phyloP scores from a whole-genome alignment of 2,888 invertebrate genomes.

The Apeira syringaria region DNA sequence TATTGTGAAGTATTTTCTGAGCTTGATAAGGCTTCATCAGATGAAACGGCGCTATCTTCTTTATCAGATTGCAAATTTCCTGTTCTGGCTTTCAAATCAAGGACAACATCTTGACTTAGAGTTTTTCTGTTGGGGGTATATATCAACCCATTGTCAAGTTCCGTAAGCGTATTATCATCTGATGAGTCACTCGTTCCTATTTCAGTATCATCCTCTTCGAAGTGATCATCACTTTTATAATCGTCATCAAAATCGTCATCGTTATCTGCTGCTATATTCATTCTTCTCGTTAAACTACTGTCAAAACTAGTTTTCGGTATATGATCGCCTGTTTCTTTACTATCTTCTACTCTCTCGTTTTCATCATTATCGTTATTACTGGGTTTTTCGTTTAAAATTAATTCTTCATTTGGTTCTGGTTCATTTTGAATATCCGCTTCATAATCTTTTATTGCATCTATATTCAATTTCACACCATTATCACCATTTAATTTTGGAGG shows the following conservation, averaged over 20 bases:
- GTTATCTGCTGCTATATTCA: not conserved
- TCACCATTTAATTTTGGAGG: not conserved
- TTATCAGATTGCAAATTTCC: conserved; percentile 1
- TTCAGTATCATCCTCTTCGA: not conserved
- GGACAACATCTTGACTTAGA: conserved; percentile 3
- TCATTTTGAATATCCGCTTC: not conserved
- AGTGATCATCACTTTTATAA: conserved; percentile 1
- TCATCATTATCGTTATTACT: not conserved
- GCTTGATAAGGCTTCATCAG: not conserved
- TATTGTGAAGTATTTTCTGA: not conserved
- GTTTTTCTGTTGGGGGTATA: not conserved
- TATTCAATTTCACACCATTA: not conserved
- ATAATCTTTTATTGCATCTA: not conserved
- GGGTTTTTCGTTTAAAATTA: not conserved
- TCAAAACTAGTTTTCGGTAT: not conserved
- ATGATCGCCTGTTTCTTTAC: not conserved
- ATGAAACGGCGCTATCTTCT: not conserved
- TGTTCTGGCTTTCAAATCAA: conserved; percentile 15
- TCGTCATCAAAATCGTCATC: not conserved
- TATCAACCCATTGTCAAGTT: not conserved
- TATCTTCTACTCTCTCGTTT: too few relatives aligned
- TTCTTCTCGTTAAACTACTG: not conserved
- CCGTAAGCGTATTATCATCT: not conserved
- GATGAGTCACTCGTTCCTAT: not conserved
- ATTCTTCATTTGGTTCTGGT: not conserved